Percentiles rank a stretch among this genome's conserved stretches.
Conservation (phyloP, 2,113 vertebrate genomes). For the Halcyon malimbica region DNA sequence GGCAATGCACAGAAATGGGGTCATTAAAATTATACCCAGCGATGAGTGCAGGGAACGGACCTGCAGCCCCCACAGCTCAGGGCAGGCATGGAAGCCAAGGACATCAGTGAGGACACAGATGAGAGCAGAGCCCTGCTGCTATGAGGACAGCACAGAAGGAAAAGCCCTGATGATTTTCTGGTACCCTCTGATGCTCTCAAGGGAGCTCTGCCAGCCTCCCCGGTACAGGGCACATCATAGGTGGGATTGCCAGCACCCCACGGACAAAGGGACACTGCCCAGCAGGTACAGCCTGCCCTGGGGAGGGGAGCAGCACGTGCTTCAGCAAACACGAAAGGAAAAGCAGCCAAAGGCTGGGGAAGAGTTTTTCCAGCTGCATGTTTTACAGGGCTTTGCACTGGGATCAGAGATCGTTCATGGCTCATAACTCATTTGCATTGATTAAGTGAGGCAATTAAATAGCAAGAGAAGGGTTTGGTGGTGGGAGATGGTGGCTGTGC, state of each 20-base stretch:
- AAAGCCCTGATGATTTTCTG: background rate
- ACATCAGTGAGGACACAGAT: rapidly evolving
- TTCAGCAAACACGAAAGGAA: background rate
- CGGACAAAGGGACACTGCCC: rapidly evolving
- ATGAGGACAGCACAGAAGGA: background rate
- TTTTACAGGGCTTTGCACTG: background rate
- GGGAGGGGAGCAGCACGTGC: background rate
- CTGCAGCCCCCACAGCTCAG: background rate
- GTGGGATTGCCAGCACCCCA: background rate
- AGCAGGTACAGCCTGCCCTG: background rate
- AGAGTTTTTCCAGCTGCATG: background rate
- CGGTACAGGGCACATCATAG: rapidly evolving
- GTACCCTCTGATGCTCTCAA: background rate
- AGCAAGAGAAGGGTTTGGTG: background rate
- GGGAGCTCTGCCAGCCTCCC: background rate
- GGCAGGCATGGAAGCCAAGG: too few species aligned
- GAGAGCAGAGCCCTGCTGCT: background rate
- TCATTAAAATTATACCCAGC: background rate
- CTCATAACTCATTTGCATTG: background rate
- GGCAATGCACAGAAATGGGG: rapidly evolving
- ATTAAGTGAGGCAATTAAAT: background rate
- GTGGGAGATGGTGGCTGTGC: background rate
- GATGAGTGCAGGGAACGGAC: rapidly evolving
- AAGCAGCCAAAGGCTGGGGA: background rate
- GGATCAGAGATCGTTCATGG: background rate